A percentile compares a stretch with the other conserved stretches of the same genome.
These are phyloP conservation scores for Daktulosphaira vitifoliae DNA, from an alignment of 1,140 invertebrate genomes.

Conservation along the genomic window DNA sequence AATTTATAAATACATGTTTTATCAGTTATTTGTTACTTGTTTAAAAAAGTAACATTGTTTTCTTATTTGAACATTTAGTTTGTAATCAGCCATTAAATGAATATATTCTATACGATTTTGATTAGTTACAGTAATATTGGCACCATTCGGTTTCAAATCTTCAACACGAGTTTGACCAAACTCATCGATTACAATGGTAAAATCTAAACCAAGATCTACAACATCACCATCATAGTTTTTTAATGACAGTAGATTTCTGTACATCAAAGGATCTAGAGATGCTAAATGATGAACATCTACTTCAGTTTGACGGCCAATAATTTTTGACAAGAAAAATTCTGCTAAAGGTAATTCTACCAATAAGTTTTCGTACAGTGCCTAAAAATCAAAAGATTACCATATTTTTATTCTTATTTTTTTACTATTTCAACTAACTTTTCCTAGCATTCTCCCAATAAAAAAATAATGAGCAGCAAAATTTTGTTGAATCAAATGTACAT, in stretches of 20 bases:
- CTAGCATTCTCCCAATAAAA: slow-evolving; percentile 89
- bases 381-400: slow-evolving; percentile 39
- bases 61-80: slow-evolving; percentile 85
- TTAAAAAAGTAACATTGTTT: slow-evolving; percentile 78
- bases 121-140: slow-evolving; percentile 80
- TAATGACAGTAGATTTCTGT: slow-evolving; percentile 80
- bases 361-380: slow-evolving; percentile 90
- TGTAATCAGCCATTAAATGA: slow-evolving; percentile 91
- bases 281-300: slow-evolving; percentile 90
- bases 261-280: slow-evolving; percentile 84
- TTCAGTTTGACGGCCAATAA: slow-evolving; percentile 66
- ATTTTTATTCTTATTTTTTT: no score
- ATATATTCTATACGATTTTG: slow-evolving; percentile 94
- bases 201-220: slow-evolving; percentile 78
- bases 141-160: slow-evolving; percentile 82
- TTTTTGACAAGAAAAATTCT: slow-evolving; percentile 83
- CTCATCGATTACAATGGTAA: slow-evolving; percentile 81
- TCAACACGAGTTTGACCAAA: slow-evolving; percentile 81
- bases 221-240: slow-evolving; percentile 74
- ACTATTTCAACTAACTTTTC: slow-evolving; percentile 76
- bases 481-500: slow-evolving; percentile 69
- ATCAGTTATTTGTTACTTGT: slow-evolving; percentile 43
- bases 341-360: slow-evolving; percentile 89
- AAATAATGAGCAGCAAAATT: slow-evolving; percentile 87
- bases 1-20: no score